These are phyloP conservation scores for Pteromalus puparum DNA, from an alignment of 1,140 invertebrate genomes.

Conservation along the genomic window DNA sequence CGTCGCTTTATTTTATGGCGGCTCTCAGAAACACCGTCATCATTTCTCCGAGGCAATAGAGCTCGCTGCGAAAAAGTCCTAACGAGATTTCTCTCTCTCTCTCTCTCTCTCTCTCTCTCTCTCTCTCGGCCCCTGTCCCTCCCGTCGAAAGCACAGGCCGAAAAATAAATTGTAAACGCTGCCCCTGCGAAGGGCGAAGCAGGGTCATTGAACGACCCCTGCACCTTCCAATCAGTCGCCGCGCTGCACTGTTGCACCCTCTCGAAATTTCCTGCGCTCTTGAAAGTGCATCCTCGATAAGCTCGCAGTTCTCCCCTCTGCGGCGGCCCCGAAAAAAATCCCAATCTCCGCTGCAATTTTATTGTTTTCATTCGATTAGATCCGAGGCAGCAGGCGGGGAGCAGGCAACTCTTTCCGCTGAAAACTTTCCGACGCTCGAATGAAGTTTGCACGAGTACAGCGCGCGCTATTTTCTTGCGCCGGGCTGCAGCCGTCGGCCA, in stretches of 20 bases:
- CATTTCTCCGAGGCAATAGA: background rate
- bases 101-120: too few species aligned
- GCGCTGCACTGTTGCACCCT: background rate
- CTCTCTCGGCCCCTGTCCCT: too few species aligned
- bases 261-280: conserved; percentile 32
- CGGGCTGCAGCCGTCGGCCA: background rate
- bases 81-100: background rate
- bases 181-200: background rate
- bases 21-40: background rate
- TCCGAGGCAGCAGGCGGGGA: background rate
- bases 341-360: conserved; percentile 9
- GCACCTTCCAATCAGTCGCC: conserved; percentile 22
- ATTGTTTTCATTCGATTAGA: conserved; percentile 47
- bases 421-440: conserved; percentile 7
- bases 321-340: background rate
- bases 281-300: conserved; percentile 31
- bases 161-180: background rate
- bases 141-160: background rate
- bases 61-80: too few species aligned
- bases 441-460: conserved; percentile 4
- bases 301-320: background rate
- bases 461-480: conserved; percentile 32
- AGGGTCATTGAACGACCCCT: conserved; percentile 8
- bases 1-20: background rate
- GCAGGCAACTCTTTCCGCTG: background rate